Conservation (phyloP, 1,140 invertebrate genomes). For the Caenorhabditis brenneri region DNA sequence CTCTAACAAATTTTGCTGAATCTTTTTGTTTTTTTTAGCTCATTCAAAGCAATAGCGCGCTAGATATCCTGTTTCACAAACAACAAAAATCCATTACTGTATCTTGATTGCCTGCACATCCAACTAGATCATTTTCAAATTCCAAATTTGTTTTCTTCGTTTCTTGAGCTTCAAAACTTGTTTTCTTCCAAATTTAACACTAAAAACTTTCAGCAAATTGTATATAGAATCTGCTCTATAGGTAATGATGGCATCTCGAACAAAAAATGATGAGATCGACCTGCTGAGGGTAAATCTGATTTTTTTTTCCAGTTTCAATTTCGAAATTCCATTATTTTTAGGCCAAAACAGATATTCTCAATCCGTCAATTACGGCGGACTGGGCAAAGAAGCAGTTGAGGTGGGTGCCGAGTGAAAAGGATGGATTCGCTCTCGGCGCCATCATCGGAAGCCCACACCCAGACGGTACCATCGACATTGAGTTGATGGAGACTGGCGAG, state of each 20-base stretch:
- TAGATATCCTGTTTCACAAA: too few species aligned
- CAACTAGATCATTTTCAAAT: not conserved
- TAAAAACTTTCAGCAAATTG: conserved; percentile 11
- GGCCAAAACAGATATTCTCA: conserved; percentile 85
- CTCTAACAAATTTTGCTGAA: too few species aligned
- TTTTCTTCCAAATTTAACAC: not conserved
- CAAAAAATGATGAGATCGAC: conserved; percentile 31
- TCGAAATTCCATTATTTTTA: conserved; percentile 78
- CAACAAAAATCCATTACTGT: too few species aligned
- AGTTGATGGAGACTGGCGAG: conserved; percentile 42
- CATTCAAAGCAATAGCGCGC: too few species aligned
- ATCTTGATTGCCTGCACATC: too few species aligned
- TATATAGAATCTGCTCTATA: not conserved
- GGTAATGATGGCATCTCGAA: conserved; percentile 37
- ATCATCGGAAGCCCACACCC: not conserved
- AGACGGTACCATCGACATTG: conserved; percentile 14
- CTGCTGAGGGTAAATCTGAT: not conserved
- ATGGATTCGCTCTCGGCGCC: conserved; percentile 36
- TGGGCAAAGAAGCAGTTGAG: conserved; percentile 29
- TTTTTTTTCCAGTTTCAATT: not conserved
- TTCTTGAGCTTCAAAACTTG: not conserved
- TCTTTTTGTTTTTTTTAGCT: too few species aligned
- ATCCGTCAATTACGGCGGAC: conserved; percentile 37
- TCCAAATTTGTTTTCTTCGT: not conserved
- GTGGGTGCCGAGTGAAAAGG: conserved; percentile 47